phyloP scores from a whole-genome alignment of 2,113 vertebrate genomes.

The Probosciger aterrimus region DNA sequence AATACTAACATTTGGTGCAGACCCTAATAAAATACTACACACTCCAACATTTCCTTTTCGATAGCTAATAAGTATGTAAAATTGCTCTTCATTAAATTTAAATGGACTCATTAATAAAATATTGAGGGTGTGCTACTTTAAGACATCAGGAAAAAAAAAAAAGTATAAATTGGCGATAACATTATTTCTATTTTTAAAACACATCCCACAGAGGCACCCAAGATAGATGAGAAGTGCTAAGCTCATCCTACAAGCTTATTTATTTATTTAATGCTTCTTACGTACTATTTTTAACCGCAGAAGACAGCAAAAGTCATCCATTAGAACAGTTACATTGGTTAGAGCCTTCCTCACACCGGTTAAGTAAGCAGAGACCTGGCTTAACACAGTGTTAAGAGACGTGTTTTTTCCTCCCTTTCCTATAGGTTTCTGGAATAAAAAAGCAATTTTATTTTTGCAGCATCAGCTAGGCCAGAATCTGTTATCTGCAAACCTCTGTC shows the following conservation, averaged over 20 bases:
- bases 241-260: slow-evolving; percentile 53
- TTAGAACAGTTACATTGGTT: neutral
- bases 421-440: neutral
- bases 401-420: neutral
- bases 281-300: slow-evolving; percentile 24
- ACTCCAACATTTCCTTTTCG: neutral
- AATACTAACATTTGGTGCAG: neutral
- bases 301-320: slow-evolving; percentile 46
- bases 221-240: slow-evolving; percentile 64
- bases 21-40: neutral
- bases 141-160: slow-evolving; percentile 2
- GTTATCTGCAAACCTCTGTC: neutral
- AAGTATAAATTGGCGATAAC: slow-evolving; percentile 11
- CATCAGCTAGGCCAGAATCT: neutral
- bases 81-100: slow-evolving; percentile 14
- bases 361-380: neutral
- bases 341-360: neutral
- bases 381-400: neutral
- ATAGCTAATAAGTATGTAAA: neutral
- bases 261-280: slow-evolving; percentile 61
- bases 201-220: slow-evolving; percentile 54
- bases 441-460: slow-evolving; percentile 4
- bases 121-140: slow-evolving; percentile 49
- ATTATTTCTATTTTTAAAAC: slow-evolving; percentile 61
- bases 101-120: slow-evolving; percentile 46